Conservation (phyloP, 2,113 vertebrate genomes). For the Passer domesticus region DNA sequence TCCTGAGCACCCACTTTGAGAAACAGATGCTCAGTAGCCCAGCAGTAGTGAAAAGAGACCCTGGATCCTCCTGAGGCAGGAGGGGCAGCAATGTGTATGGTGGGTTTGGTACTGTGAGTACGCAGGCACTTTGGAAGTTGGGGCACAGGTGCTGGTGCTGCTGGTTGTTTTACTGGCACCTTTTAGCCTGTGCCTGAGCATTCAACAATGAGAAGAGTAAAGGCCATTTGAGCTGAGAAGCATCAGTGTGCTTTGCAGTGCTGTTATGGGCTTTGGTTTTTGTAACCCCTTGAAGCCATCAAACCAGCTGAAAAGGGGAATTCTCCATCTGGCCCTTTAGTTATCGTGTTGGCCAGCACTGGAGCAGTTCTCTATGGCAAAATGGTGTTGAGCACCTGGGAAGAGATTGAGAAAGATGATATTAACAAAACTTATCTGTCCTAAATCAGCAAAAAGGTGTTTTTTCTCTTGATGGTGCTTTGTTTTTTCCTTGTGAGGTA, state of each 20-base stretch:
- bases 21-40: background rate
- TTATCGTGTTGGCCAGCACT: fast-evolving
- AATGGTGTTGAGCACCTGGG: background rate
- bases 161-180: background rate
- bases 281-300: background rate
- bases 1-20: background rate
- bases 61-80: background rate
- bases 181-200: background rate
- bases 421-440: background rate
- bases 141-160: background rate
- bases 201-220: background rate
- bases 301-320: background rate
- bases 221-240: background rate
- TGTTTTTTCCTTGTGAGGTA: background rate
- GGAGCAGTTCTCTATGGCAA: background rate
- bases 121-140: background rate
- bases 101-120: background rate
- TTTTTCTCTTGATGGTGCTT: background rate
- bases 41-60: background rate
- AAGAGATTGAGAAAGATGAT: background rate
- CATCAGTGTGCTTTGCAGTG: background rate
- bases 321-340: background rate
- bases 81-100: background rate
- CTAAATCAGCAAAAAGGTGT: background rate
- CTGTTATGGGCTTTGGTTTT: background rate